Evolutionary conservation across 2,888 invertebrate genomes (phyloP), one percentile per base, ranked within the genome.

Genomic region (Penaeus monodon): DNA sequence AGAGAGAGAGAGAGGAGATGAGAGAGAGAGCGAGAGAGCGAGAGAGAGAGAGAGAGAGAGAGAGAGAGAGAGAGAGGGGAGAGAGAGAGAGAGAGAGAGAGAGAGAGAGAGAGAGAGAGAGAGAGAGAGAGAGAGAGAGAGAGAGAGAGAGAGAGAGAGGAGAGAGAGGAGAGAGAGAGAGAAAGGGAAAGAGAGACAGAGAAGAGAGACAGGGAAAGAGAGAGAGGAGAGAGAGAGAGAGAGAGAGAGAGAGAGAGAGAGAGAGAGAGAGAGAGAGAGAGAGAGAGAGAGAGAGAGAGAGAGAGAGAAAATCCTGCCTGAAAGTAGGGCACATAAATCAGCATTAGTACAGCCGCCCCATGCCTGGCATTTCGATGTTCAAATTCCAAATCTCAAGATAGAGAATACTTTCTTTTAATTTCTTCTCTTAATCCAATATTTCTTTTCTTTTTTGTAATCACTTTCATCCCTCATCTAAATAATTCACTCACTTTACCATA

Each of bases 41-140:
- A 74, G 74, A 74, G 74, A 74, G 74, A 74, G 22, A 38, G 44
- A 38, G 74, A 74, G 38, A 74, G 49, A 74, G 74, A 74, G 74
- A 38, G 38, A 74, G 49, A 74, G 44, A 38, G 74, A 14, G 74
- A 74, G 74, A 38, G 44, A 38, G 74, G 12, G 12, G 74, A 38
- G 73, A 73, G 73, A 73, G 29, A 27, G 38, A 2, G 73, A 73
- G 73, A 27, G 73, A 73, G 73, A 27, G 29, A 27, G 29, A 2
- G 29, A 27, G 14, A 0, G 24, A 74, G 33, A 24, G 22, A 44
- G 38, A 24, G 24, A 44, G 38, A 10, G n/a, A 10, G 24, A 38
- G 73, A 73, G 73, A 73, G 29, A 27, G 38, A 73, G 33, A 27
- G 38, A 73, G 38, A 73, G 29, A 27, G 73, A 44, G 24, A 29